These are phyloP conservation scores for Salvator merianae DNA, from an alignment of 2,113 vertebrate genomes.

Conservation along the genomic window DNA sequence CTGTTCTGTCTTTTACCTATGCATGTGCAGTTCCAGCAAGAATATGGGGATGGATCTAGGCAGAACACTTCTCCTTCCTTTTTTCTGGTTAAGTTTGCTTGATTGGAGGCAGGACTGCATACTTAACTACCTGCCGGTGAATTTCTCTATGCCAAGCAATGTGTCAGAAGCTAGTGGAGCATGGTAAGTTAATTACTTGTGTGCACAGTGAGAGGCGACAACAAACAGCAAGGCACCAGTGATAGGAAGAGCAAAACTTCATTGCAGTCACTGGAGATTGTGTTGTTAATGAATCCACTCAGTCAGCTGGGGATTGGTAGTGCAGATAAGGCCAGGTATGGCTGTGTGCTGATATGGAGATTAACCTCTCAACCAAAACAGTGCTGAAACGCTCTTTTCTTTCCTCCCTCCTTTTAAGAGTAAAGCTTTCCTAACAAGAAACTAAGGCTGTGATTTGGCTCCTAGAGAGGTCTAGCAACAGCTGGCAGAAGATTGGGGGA, in stretches of 20 bases:
- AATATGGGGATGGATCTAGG: too few relatives aligned
- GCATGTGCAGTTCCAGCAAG: too few relatives aligned
- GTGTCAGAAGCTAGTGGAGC: slow-evolving; percentile 67
- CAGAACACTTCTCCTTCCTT: not conserved
- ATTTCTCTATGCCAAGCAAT: slow-evolving; percentile 61
- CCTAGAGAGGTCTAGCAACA: not conserved
- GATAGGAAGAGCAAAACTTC: slow-evolving; percentile 62
- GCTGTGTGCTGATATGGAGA: slow-evolving; percentile 55
- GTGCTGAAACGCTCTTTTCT: slow-evolving; percentile 6
- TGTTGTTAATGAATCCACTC: slow-evolving; percentile 68
- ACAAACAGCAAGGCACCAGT: slow-evolving; percentile 62
- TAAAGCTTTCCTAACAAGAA: slow-evolving; percentile 43
- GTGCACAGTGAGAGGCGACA: slow-evolving; percentile 67
- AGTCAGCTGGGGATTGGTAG: slow-evolving; percentile 53
- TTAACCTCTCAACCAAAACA: slow-evolving; percentile 57
- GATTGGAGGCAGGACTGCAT: slow-evolving; percentile 66
- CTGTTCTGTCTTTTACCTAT: not conserved
- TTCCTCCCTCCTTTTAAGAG: not conserved
- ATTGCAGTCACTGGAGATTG: slow-evolving; percentile 62
- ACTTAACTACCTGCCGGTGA: slow-evolving; percentile 69
- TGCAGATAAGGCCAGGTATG: slow-evolving; percentile 58
- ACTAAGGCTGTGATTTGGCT: not conserved
- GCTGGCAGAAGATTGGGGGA: not conserved
- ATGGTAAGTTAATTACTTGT: slow-evolving; percentile 74
- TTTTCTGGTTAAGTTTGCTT: slow-evolving; percentile 59